Conservation (phyloP, 2,888 invertebrate species). For the Trisateles emortualis region DNA sequence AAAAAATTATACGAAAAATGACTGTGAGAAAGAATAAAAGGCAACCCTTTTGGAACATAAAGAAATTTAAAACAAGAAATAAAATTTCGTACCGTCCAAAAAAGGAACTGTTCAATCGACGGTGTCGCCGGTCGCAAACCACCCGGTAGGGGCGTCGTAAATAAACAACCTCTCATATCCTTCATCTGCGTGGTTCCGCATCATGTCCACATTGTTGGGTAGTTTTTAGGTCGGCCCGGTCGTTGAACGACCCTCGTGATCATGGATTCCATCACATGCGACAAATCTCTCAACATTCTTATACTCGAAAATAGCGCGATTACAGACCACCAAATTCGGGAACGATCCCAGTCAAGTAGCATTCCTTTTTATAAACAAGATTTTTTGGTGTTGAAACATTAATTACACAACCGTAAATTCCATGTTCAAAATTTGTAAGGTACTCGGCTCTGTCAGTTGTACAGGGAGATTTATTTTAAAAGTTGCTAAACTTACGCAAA, state of each 20-base stretch:
- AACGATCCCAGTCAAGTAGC: conserved; percentile 37
- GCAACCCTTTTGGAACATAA: neutral
- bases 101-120: conserved; percentile 33
- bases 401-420: conserved; percentile 23
- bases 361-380: conserved; percentile 40
- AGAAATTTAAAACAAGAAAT: conserved; percentile 18
- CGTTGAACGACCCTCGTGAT: conserved; percentile 57
- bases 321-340: conserved; percentile 38
- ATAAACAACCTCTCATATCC: conserved; percentile 66
- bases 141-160: conserved; percentile 49
- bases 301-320: conserved; percentile 43
- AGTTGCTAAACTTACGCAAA: conserved; percentile 53
- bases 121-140: conserved; percentile 34
- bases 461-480: conserved; percentile 49
- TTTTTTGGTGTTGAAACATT: conserved; percentile 23
- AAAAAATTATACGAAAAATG: neutral
- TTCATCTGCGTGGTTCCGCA: conserved; percentile 68
- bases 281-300: conserved; percentile 60
- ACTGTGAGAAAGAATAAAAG: neutral
- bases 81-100: conserved; percentile 34
- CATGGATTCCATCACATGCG: conserved; percentile 60
- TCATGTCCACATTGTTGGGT: conserved; percentile 65
- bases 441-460: conserved; percentile 38
- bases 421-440: conserved; percentile 34
- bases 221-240: conserved; percentile 62